Percentiles rank a stretch among this genome's conserved stretches.
Conservation (phyloP, 2,888 invertebrate species). For the Operophtera brumata region DNA sequence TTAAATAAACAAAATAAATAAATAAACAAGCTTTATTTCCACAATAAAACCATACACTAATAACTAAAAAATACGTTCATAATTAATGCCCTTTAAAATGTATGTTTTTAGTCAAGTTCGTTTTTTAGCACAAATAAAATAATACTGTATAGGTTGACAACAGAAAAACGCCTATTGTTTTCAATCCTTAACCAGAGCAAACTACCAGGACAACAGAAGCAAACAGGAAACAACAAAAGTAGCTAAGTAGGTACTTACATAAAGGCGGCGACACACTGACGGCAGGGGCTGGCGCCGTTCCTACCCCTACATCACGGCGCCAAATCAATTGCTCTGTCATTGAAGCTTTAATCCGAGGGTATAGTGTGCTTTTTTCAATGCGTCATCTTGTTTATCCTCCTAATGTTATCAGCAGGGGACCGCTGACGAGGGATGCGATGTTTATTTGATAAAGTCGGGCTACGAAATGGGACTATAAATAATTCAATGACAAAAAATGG, state of each 20-base stretch:
- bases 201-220: conserved; percentile 35
- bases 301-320: conserved; percentile 25
- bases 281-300: conserved; percentile 25
- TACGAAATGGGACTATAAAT: conserved; percentile 26
- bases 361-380: conserved; percentile 14
- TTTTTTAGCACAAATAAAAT: background rate
- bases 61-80: too few relatives aligned
- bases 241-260: conserved; percentile 9
- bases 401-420: conserved; percentile 36
- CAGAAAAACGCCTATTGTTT: conserved; percentile 23
- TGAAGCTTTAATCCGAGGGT: conserved; percentile 3
- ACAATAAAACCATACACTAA: too few relatives aligned
- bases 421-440: conserved; percentile 35
- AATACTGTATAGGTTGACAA: too few relatives aligned
- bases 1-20: too few relatives aligned
- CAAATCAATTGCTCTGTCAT: conserved; percentile 8
- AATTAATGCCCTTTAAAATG: too few relatives aligned
- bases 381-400: conserved; percentile 28
- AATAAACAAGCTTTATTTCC: too few relatives aligned
- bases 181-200: conserved; percentile 27
- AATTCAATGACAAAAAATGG: conserved; percentile 17
- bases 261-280: conserved; percentile 38
- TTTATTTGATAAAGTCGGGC: conserved; percentile 39
- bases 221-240: conserved; percentile 21
- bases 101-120: too few relatives aligned